Base-by-base conservation (phyloP, 1,140 invertebrate species). In the Aphidius ervi region DNA sequence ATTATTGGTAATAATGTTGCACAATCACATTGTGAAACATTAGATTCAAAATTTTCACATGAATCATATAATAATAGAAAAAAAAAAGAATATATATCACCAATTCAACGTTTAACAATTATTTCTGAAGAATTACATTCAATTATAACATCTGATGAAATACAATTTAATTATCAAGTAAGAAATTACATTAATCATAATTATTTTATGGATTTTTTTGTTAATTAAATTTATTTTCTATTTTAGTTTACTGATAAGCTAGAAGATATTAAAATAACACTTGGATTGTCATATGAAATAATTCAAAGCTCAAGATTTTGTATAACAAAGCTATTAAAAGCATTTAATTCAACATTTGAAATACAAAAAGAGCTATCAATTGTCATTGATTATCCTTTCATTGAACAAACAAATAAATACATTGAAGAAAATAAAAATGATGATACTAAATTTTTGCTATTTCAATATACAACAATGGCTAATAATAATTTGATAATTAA, bases 281-380 rank as follows among this genome's bases (percentile, higher is more conserved):
- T 59, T 5, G 80, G 77, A 58, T 76, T 70, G 60, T 53, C 65
- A 9, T 77, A 72, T 58, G 9, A 58, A 5, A 74, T 56, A 69
- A 59, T 79, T 42, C 9, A 61, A 41, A 79, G 68, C 56, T 80
- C 80, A 5, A 75, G 71, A 68, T 81, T 81, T 62, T 77, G 75
- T 58, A 20, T 58, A 5, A 41, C n/a, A 7, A 53, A 49, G 40
- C 65, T 78, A 49, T 58, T 75, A 4, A 63, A 64, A 39, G 66
- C 74, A 16, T 56, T 62, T 50, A 71, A 66, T 48, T 39, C 50
- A 40, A 41, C 58, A 20, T 54, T 56, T 7, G 57, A 63, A 31
- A 31, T 67, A 9, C 45, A 16, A 5, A 48, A 52, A 16, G 43
- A 61, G 56, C 23, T 62, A 3, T 16, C 23, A n/a, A 20, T 59